These are phyloP conservation scores for Ivindomyrus marchei DNA, from an alignment of 2,113 vertebrate genomes.

Conservation along the genomic window DNA sequence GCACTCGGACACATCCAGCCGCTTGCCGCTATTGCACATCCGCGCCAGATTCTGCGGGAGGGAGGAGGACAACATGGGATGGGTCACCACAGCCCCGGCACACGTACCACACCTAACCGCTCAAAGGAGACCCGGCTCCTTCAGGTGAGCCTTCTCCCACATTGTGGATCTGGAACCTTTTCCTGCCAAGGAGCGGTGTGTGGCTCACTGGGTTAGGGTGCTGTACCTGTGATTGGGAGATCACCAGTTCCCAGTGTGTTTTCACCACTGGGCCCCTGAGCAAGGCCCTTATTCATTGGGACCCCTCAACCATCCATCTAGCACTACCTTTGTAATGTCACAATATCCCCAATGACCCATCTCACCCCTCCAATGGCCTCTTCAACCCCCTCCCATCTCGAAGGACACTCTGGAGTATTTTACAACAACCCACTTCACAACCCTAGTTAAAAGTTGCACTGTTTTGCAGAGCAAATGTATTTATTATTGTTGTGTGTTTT, in stretches of 20 bases:
- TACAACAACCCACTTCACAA: not conserved
- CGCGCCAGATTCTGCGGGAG: slow-evolving; percentile 60
- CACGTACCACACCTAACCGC: not conserved
- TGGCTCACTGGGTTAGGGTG: not conserved
- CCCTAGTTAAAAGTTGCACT: not conserved
- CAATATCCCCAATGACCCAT: not conserved
- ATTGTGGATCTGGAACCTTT: not conserved
- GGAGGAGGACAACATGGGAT: not conserved
- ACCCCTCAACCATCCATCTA: not conserved
- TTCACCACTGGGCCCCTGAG: not conserved
- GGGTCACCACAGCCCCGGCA: not conserved
- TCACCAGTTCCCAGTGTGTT: not conserved
- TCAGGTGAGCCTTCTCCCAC: not conserved
- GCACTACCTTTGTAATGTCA: too few relatives aligned
- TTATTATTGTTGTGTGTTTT: not conserved
- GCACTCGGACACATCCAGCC: slow-evolving; percentile 63
- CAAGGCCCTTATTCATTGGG: not conserved
- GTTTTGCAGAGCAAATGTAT: not conserved
- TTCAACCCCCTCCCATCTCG: not conserved
- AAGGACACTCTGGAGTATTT: not conserved
- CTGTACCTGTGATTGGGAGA: not conserved
- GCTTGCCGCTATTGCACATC: slow-evolving; percentile 62
- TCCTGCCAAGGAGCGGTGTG: not conserved
- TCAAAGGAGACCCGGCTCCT: not conserved
- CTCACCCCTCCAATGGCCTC: not conserved